A percentile compares a stretch with the other conserved stretches of the same genome.
phyloP scores from a whole-genome alignment of 2,888 invertebrate genomes.

The Cryptocephalus moraei region DNA sequence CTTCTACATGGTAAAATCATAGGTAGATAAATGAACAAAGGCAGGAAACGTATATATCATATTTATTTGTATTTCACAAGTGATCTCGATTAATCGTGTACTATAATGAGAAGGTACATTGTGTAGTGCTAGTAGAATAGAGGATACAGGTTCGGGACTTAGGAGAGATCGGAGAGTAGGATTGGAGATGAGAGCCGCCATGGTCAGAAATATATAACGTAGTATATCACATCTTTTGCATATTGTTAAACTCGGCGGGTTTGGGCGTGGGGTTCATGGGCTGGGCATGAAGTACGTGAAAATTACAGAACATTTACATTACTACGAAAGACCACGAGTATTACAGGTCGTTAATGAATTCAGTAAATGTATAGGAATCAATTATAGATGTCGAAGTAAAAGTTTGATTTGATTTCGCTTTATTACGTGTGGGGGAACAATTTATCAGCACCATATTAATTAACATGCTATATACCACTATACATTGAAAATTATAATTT shows the following conservation, averaged over 20 bases:
- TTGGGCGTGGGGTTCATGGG: constrained; percentile 12
- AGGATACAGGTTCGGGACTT: constrained; percentile 18
- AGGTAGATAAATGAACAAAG: too few species aligned
- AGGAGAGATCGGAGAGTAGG: constrained; percentile 12
- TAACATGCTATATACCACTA: too few species aligned
- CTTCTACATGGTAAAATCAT: too few species aligned
- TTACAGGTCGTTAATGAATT: too few species aligned
- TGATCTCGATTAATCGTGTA: constrained; percentile 39
- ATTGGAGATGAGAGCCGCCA: constrained; percentile 20
- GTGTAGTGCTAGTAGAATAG: constrained; percentile 35
- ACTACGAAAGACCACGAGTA: too few species aligned
- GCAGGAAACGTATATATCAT: constrained; percentile 28
- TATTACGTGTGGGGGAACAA: too few species aligned
- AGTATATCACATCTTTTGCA: constrained; percentile 34
- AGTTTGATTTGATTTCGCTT: too few species aligned
- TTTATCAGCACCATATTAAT: too few species aligned
- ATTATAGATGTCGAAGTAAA: too few species aligned
- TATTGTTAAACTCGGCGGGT: constrained; percentile 29
- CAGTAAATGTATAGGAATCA: too few species aligned
- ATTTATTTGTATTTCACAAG: constrained; percentile 36
- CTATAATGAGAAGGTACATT: constrained; percentile 32
- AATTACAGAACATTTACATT: too few species aligned
- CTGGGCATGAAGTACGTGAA: background rate
- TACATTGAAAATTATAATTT: too few species aligned
- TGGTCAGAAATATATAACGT: constrained; percentile 30